Evolutionary conservation across 1,140 invertebrate species (phyloP).

Genomic region (Drosophila watanabei): DNA sequence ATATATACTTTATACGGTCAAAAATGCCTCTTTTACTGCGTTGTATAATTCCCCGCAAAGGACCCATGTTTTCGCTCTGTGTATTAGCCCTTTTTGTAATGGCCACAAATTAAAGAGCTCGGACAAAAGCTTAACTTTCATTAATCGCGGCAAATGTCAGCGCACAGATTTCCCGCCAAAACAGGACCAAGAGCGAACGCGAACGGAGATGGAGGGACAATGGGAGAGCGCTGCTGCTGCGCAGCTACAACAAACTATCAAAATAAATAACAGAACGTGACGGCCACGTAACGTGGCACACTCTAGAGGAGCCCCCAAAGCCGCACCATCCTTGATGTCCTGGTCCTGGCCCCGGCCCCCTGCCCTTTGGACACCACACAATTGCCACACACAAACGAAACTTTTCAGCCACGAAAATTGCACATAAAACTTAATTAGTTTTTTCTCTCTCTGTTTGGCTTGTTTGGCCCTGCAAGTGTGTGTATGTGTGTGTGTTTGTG

Average conservation of each 20-base stretch:
- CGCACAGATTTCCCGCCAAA: conserved; percentile 61
- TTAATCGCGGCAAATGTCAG: conserved; percentile 76
- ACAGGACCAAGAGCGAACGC: background rate
- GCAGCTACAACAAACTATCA: conserved; percentile 57
- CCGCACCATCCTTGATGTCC: background rate
- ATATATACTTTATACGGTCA: too few species aligned
- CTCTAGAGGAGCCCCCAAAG: background rate
- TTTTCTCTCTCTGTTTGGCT: conserved; percentile 57
- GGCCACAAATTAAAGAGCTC: conserved; percentile 68
- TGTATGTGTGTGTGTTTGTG: conserved; percentile 16
- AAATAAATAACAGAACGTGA: conserved; percentile 74
- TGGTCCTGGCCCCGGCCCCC: background rate
- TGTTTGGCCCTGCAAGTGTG: conserved; percentile 20
- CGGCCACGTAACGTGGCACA: conserved; percentile 60
- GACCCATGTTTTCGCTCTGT: background rate
- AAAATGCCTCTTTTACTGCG: too few species aligned
- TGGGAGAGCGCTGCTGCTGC: background rate
- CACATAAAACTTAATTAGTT: conserved; percentile 84
- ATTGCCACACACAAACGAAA: conserved; percentile 67
- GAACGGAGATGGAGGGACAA: background rate
- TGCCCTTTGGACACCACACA: conserved; percentile 31
- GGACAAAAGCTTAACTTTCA: conserved; percentile 59
- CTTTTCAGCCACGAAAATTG: conserved; percentile 83
- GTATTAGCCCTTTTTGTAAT: conserved; percentile 36
- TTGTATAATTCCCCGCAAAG: too few species aligned